These are phyloP conservation scores for Rhabdomys pumilio DNA, from an alignment of 2,797 vertebrate species.

Conservation along the genomic window DNA sequence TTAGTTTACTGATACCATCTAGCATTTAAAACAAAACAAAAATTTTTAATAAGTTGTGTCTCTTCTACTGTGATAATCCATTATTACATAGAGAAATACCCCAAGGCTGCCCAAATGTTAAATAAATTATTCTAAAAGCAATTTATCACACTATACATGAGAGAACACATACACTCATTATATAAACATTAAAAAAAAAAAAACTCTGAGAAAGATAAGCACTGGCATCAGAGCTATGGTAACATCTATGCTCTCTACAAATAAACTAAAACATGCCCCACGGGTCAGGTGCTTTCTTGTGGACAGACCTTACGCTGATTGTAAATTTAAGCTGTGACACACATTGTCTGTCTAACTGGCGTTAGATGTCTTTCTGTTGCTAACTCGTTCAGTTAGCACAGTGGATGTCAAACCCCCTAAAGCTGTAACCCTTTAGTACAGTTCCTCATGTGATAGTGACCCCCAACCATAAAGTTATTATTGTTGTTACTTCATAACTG, in stretches of 20 bases:
- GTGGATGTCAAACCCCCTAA: too few relatives aligned
- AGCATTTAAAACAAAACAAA: not conserved
- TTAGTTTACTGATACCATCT: not conserved
- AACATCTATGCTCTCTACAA: not conserved
- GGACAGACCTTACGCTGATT: constrained; percentile 30
- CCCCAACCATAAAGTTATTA: too few relatives aligned
- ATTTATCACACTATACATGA: not conserved
- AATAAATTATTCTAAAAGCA: not conserved
- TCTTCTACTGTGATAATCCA: not conserved
- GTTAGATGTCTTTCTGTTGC: constrained; percentile 45
- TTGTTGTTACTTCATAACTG: not conserved
- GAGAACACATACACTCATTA: not conserved
- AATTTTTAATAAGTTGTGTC: not conserved
- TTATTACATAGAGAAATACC: not conserved
- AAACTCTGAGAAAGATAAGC: not conserved
- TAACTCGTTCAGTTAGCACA: not conserved
- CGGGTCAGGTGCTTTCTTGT: constrained; percentile 10
- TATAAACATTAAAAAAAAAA: not conserved
- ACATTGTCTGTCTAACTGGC: not conserved
- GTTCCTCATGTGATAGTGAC: too few relatives aligned
- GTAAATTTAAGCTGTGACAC: constrained; percentile 49
- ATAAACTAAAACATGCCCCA: constrained; percentile 54
- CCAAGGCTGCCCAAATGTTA: not conserved
- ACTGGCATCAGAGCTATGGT: not conserved
- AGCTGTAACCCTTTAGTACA: too few relatives aligned